These are phyloP conservation scores for Armadillidium nasatum DNA, from an alignment of 1,140 invertebrate genomes.

Conservation along the genomic window DNA sequence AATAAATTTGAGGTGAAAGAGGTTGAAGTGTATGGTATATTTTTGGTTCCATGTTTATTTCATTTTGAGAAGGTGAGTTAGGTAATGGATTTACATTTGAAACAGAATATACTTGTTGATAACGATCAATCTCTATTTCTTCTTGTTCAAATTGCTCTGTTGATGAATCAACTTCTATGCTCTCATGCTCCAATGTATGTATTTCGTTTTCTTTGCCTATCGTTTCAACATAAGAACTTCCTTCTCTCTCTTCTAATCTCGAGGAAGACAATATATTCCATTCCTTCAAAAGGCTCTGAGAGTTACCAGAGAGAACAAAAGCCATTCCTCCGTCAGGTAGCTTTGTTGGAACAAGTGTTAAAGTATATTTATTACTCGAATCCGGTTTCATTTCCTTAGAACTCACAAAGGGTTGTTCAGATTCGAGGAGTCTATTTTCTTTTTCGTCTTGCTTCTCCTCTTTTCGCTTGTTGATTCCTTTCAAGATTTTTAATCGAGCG, in stretches of 20 bases:
- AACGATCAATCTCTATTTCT: too few species aligned
- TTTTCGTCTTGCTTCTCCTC: background rate
- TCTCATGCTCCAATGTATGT: too few species aligned
- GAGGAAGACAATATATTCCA: background rate
- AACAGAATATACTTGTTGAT: too few species aligned
- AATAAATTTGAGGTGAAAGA: background rate
- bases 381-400: background rate
- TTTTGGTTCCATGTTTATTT: background rate
- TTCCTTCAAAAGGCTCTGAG: background rate
- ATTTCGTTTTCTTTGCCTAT: too few species aligned
- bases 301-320: slow-evolving; percentile 28
- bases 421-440: slow-evolving; percentile 7
- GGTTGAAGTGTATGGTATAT: background rate
- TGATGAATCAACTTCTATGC: too few species aligned
- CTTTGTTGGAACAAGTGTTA: slow-evolving; percentile 35
- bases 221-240: background rate
- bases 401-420: background rate
- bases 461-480: background rate
- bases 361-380: background rate
- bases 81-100: background rate
- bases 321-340: slow-evolving; percentile 43
- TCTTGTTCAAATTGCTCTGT: too few species aligned
- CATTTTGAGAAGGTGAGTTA: background rate
- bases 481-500: background rate
- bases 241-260: too few species aligned